These are phyloP conservation scores for Gonatopus flavifemur DNA, from an alignment of 1,140 invertebrate species.

Conservation along the genomic window DNA sequence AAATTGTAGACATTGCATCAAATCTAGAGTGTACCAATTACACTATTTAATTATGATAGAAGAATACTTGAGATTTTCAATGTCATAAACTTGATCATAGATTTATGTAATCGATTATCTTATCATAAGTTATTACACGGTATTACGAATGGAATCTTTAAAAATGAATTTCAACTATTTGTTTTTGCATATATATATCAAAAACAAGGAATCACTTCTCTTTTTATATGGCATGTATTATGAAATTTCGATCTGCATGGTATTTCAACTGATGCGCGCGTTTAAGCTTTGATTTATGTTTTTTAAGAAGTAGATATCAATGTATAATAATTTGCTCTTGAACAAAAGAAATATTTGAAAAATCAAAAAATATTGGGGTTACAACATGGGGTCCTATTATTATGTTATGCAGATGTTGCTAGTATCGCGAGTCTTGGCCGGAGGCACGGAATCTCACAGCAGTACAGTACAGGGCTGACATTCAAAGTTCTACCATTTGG, in stretches of 20 bases:
- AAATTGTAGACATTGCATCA: too few relatives aligned
- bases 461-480: slow-evolving; percentile 52
- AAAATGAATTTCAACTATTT: too few relatives aligned
- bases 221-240: slow-evolving; percentile 33
- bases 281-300: slow-evolving; percentile 13
- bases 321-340: slow-evolving; percentile 32
- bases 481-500: slow-evolving; percentile 52
- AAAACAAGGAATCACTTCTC: too few relatives aligned
- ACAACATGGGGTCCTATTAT: slow-evolving; percentile 41
- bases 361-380: slow-evolving; percentile 34
- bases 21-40: too few relatives aligned
- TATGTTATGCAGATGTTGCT: slow-evolving; percentile 54
- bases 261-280: slow-evolving; percentile 25
- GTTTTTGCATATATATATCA: too few relatives aligned
- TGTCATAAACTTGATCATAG: too few relatives aligned
- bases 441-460: slow-evolving; percentile 44
- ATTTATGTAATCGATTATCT: too few relatives aligned
- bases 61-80: too few relatives aligned
- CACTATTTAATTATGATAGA: too few relatives aligned
- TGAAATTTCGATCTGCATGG: slow-evolving; percentile 28
- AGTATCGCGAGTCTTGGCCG: slow-evolving; percentile 45
- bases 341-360: too few relatives aligned
- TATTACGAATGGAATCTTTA: too few relatives aligned
- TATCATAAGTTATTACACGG: too few relatives aligned
- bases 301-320: slow-evolving; percentile 18